Conservation (phyloP, 2,888 invertebrate species). For the Dolomedes plantarius region DNA sequence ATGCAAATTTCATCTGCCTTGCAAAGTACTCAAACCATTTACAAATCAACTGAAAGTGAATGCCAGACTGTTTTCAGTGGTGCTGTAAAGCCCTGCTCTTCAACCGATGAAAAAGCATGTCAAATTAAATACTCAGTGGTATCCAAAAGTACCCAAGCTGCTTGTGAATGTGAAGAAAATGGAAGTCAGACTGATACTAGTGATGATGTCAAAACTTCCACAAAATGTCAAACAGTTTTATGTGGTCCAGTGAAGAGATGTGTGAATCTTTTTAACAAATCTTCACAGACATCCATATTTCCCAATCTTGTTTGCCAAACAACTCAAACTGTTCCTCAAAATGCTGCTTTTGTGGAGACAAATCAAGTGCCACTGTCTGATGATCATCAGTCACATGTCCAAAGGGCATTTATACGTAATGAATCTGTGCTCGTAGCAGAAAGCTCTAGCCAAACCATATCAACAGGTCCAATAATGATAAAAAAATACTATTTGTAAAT, state of each 20-base stretch:
- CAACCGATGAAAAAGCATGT: background rate
- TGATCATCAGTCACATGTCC: too few species aligned
- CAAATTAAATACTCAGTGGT: background rate
- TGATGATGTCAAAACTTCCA: background rate
- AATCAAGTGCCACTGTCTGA: too few species aligned
- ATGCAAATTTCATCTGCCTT: too few species aligned
- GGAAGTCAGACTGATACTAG: background rate
- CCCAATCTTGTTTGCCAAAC: background rate
- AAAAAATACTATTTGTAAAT: background rate
- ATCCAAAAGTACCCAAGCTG: background rate
- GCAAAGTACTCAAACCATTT: too few species aligned
- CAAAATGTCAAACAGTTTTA: background rate
- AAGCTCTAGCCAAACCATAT: background rate
- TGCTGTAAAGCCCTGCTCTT: background rate
- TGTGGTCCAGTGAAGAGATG: background rate
- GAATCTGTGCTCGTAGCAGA: too few species aligned
- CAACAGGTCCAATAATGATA: background rate
- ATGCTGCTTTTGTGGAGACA: too few species aligned
- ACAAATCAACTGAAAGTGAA: too few species aligned
- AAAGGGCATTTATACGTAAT: too few species aligned
- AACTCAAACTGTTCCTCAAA: background rate
- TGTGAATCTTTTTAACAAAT: background rate
- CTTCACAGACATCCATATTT: background rate
- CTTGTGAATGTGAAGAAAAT: background rate
- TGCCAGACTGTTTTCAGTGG: too few species aligned